These are phyloP conservation scores for Leptogaster cylindrica DNA, from an alignment of 2,888 invertebrate genomes.

Conservation along the genomic window DNA sequence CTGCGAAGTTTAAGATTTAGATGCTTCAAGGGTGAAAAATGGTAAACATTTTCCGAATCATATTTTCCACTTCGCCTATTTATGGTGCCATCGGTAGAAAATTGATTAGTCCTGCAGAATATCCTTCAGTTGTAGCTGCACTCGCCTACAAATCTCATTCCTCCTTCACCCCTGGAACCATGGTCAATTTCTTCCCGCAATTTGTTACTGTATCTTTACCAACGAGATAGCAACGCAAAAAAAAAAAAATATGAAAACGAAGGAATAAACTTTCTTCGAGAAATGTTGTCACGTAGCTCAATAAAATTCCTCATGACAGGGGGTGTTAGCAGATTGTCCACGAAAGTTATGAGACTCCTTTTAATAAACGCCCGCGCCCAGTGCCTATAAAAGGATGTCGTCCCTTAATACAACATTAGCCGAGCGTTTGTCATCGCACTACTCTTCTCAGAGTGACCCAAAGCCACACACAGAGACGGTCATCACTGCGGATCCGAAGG, in stretches of 20 bases:
- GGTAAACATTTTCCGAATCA: slow-evolving; percentile 11
- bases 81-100: slow-evolving; percentile 26
- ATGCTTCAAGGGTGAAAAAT: slow-evolving; percentile 13
- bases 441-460: background rate
- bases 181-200: background rate
- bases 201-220: background rate
- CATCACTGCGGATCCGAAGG: background rate
- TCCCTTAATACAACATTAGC: background rate
- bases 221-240: background rate
- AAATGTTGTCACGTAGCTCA: slow-evolving; percentile 29
- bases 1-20: background rate
- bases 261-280: slow-evolving; percentile 1
- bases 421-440: background rate
- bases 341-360: slow-evolving; percentile 33
- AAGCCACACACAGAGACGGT: background rate
- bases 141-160: background rate
- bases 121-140: background rate
- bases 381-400: background rate
- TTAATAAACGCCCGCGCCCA: slow-evolving; percentile 31
- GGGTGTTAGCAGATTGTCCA: slow-evolving; percentile 31
- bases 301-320: slow-evolving; percentile 30
- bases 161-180: background rate
- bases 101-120: slow-evolving; percentile 6
- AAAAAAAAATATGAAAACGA: background rate
- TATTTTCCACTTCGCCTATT: slow-evolving; percentile 26